A percentile compares a stretch with the other conserved stretches of the same genome.
Evolutionary conservation across 2,113 vertebrate genomes (phyloP).

Genomic region (Tragelaphus buxtoni): DNA sequence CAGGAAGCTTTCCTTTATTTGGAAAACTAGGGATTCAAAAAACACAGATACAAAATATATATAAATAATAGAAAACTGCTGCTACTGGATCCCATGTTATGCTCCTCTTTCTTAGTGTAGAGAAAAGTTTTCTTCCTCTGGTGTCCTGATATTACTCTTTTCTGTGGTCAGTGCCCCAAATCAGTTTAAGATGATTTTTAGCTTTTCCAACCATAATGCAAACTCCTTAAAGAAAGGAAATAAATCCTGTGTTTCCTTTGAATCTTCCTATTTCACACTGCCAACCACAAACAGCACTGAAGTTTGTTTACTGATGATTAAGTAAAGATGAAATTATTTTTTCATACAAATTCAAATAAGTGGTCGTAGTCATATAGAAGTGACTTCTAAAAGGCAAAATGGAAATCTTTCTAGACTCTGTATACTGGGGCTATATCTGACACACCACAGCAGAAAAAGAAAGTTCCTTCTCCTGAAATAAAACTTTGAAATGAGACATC

Average conservation of each 20-base stretch:
- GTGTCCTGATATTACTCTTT: background rate
- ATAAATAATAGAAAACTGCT: background rate
- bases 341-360: background rate
- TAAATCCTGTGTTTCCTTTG: background rate
- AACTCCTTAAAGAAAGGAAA: background rate
- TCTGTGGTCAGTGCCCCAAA: background rate
- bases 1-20: background rate
- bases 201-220: background rate
- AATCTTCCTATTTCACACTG: background rate
- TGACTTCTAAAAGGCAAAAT: background rate
- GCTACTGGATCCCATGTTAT: background rate
- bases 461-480: background rate
- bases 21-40: background rate
- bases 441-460: background rate
- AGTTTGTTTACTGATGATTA: background rate
- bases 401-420: background rate
- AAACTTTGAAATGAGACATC: conserved; percentile 17
- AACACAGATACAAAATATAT: background rate
- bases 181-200: conserved; percentile 7
- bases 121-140: background rate
- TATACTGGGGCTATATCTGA: background rate
- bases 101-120: background rate
- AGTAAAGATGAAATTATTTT: background rate
- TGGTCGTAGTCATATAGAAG: background rate
- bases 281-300: background rate